Conservation (phyloP, 2,113 vertebrate species). For the Thomomys bottae region DNA sequence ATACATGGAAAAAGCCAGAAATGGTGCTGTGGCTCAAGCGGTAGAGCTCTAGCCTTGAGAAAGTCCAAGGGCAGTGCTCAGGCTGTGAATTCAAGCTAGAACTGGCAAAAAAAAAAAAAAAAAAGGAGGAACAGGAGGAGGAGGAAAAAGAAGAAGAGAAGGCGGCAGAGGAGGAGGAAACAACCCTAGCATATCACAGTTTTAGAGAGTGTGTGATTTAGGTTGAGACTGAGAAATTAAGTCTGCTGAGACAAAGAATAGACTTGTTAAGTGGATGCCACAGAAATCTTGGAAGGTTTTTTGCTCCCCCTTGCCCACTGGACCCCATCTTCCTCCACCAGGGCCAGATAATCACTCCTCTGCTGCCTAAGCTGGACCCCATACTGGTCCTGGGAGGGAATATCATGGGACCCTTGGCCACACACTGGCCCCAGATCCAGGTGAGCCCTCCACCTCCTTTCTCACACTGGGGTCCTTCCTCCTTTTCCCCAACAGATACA, state of each 20-base stretch:
- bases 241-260: background rate
- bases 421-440: background rate
- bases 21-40: no score
- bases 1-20: no score
- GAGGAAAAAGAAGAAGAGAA: no score
- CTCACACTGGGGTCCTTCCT: background rate
- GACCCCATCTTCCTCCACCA: background rate
- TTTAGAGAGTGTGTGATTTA: background rate
- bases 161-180: no score
- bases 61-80: no score
- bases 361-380: background rate
- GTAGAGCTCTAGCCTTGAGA: no score
- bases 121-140: no score
- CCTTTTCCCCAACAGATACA: conserved; percentile 85
- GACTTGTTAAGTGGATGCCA: background rate
- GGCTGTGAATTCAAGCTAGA: no score
- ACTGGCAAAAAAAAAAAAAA: no score
- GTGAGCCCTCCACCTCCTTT: background rate
- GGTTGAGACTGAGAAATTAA: background rate
- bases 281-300: background rate
- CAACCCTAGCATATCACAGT: background rate
- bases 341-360: background rate
- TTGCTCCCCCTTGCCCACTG: background rate
- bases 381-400: background rate
- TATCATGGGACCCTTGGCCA: background rate